phyloP scores from a whole-genome alignment of 2,113 vertebrate species.

The Poecilia latipinna region DNA sequence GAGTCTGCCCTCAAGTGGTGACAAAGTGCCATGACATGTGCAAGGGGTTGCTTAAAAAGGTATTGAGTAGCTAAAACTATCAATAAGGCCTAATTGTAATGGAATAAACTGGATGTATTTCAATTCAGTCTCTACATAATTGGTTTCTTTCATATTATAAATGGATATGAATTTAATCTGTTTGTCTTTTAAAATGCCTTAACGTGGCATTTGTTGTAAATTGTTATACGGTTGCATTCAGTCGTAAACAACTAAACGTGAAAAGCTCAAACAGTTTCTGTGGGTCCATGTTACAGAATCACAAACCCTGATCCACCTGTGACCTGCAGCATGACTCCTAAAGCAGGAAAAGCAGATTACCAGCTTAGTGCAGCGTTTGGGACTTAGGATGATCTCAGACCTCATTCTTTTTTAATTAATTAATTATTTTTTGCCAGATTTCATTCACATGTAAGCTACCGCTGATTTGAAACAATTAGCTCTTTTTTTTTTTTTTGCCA shows the following conservation, averaged over 20 bases:
- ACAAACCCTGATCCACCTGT: neutral
- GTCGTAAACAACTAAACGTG: neutral
- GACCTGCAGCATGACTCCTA: conserved; percentile 44
- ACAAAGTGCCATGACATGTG: neutral
- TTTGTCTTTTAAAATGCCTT: neutral
- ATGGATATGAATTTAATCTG: neutral
- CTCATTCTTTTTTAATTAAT: no score
- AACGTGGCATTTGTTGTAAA: neutral
- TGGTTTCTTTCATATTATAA: neutral
- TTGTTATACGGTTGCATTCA: neutral
- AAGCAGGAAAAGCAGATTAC: conserved; percentile 71
- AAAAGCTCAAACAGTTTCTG: neutral
- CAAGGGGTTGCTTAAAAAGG: no score
- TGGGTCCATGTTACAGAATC: neutral
- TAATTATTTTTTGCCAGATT: no score
- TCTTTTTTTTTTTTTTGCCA: neutral
- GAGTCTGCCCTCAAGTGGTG: no score
- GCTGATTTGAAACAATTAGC: neutral
- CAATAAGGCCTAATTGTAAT: no score
- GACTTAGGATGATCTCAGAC: conserved; percentile 4
- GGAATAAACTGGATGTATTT: neutral
- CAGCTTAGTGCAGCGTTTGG: conserved; percentile 56
- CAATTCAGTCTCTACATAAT: neutral
- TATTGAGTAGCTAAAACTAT: no score
- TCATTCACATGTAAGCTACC: neutral